These are phyloP conservation scores for Panurus biarmicus DNA, from an alignment of 2,113 vertebrate genomes.

Conservation along the genomic window DNA sequence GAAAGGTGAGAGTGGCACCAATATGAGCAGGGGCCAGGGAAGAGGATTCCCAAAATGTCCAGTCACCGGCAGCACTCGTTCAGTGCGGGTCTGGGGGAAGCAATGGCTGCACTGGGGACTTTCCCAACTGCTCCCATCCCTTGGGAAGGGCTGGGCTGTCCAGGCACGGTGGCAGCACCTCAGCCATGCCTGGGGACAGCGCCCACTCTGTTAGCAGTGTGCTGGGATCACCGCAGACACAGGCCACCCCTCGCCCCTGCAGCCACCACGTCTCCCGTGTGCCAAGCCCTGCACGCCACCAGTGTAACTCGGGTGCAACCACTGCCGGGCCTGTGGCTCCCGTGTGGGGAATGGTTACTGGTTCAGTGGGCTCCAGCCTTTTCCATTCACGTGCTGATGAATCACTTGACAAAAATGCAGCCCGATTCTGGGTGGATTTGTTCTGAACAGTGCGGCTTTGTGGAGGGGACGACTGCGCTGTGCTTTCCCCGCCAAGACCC, in stretches of 20 bases:
- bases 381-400: constrained; percentile 78
- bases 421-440: constrained; percentile 64
- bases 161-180: background rate
- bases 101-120: background rate
- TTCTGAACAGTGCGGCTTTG: constrained; percentile 77
- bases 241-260: background rate
- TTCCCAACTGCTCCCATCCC: background rate
- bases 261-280: rapidly evolving
- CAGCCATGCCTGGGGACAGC: background rate
- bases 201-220: background rate
- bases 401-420: constrained; percentile 78
- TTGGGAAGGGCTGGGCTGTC: background rate
- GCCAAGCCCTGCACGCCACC: background rate
- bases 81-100: rapidly evolving
- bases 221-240: background rate
- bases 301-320: background rate
- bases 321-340: background rate
- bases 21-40: background rate
- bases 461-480: constrained; percentile 65
- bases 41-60: background rate
- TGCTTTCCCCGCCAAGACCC: constrained; percentile 67
- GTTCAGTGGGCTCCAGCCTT: constrained; percentile 56
- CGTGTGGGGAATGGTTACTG: constrained; percentile 2
- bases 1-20: background rate
- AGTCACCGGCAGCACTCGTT: rapidly evolving